Conservation (phyloP, 2,888 invertebrate species). For the Noctuana brunneofusca region DNA sequence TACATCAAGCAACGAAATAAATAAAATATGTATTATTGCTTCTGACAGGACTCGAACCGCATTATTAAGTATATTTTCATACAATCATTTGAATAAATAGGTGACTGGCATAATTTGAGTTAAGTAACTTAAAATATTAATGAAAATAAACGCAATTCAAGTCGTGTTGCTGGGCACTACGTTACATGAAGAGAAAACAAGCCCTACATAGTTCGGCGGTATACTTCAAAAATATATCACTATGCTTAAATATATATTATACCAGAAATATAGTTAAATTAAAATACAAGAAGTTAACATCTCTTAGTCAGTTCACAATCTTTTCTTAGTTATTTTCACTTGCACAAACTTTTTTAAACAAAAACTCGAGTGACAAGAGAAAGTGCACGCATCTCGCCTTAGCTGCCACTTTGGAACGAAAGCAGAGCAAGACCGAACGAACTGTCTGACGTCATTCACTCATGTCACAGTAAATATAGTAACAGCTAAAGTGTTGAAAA, state of each 20-base stretch:
- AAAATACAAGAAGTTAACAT: not conserved
- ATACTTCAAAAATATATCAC: constrained; percentile 11
- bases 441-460: not conserved
- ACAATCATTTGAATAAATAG: constrained; percentile 16
- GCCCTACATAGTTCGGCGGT: constrained; percentile 26
- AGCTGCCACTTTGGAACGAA: constrained; percentile 56
- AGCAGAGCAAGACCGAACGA: constrained; percentile 56
- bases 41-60: not conserved
- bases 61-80: too few species aligned
- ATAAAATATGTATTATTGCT: not conserved
- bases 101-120: constrained; percentile 10
- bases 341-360: constrained; percentile 21
- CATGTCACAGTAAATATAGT: too few species aligned
- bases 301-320: not conserved
- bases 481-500: too few species aligned
- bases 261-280: constrained; percentile 9
- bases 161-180: not conserved
- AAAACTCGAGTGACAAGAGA: constrained; percentile 15
- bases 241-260: too few species aligned
- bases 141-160: not conserved
- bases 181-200: not conserved
- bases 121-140: not conserved
- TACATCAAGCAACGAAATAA: constrained; percentile 10
- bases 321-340: constrained; percentile 12
- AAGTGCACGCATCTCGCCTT: constrained; percentile 43